These are phyloP conservation scores for Ceyx melanurus DNA, from an alignment of 2,113 vertebrate species.

Conservation along the genomic window DNA sequence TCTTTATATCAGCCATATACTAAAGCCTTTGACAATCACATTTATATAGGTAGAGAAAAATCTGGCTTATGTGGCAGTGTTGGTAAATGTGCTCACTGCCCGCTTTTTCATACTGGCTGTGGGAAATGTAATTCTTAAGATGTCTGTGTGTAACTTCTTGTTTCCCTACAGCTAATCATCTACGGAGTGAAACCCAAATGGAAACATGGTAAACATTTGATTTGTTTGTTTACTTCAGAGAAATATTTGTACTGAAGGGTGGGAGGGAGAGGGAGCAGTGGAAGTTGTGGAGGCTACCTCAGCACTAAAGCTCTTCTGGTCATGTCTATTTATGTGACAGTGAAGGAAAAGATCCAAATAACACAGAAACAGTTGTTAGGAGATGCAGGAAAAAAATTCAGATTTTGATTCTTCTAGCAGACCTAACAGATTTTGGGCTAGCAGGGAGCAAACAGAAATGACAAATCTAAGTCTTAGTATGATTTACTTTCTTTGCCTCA, in stretches of 20 bases:
- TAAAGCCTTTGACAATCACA: not conserved
- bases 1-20: not conserved
- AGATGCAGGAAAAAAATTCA: not conserved
- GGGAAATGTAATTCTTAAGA: not conserved
- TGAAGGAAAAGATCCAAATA: not conserved
- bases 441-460: not conserved
- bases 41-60: slow-evolving; percentile 13
- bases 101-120: not conserved
- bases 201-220: slow-evolving; percentile 77
- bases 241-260: not conserved
- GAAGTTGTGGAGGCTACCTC: not conserved
- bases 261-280: not conserved
- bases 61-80: not conserved
- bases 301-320: not conserved
- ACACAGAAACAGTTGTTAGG: not conserved
- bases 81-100: not conserved
- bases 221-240: slow-evolving; percentile 1
- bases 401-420: not conserved
- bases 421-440: not conserved
- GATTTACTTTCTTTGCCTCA: not conserved
- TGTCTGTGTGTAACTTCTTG: not conserved
- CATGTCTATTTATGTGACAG: not conserved
- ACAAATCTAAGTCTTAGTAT: not conserved
- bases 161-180: slow-evolving; percentile 82
- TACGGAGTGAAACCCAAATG: slow-evolving; percentile 75